Conservation (phyloP, 2,888 invertebrate genomes). For the Meiosimyza platycephala region DNA sequence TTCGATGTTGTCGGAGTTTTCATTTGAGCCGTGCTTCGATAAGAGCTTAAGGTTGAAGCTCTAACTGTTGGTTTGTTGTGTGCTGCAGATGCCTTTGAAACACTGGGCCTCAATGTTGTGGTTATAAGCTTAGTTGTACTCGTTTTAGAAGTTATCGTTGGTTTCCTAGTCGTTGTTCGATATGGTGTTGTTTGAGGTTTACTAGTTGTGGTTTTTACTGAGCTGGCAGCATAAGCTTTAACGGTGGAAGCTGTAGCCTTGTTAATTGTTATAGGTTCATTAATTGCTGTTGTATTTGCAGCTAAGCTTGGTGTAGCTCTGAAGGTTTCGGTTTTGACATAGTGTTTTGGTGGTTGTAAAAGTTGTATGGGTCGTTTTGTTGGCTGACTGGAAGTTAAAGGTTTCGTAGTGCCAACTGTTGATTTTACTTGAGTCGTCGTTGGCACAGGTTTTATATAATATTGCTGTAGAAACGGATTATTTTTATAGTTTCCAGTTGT, state of each 20-base stretch:
- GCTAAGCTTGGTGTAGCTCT: conserved; percentile 1
- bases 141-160: conserved; percentile 29
- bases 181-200: not conserved
- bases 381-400: not conserved
- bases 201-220: conserved; percentile 17
- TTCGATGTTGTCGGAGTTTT: not conserved
- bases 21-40: too few species aligned
- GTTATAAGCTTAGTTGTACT: conserved; percentile 11
- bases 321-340: conserved; percentile 21
- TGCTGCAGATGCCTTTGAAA: too few species aligned
- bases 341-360: conserved; percentile 4
- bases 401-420: too few species aligned
- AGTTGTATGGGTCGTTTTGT: not conserved
- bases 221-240: not conserved
- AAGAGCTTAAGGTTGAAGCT: too few species aligned
- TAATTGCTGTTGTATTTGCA: conserved; percentile 30
- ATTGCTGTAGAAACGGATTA: conserved; percentile 21
- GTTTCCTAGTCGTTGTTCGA: conserved; percentile 7
- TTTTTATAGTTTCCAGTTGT: conserved; percentile 5
- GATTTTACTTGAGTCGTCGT: not conserved
- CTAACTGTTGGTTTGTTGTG: too few species aligned
- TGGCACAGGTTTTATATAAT: not conserved
- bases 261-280: conserved; percentile 23
- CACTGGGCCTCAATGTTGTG: not conserved
- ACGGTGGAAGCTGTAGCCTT: not conserved